These are phyloP conservation scores for Morpho deidamia DNA, from an alignment of 2,888 invertebrate genomes.

Conservation along the genomic window DNA sequence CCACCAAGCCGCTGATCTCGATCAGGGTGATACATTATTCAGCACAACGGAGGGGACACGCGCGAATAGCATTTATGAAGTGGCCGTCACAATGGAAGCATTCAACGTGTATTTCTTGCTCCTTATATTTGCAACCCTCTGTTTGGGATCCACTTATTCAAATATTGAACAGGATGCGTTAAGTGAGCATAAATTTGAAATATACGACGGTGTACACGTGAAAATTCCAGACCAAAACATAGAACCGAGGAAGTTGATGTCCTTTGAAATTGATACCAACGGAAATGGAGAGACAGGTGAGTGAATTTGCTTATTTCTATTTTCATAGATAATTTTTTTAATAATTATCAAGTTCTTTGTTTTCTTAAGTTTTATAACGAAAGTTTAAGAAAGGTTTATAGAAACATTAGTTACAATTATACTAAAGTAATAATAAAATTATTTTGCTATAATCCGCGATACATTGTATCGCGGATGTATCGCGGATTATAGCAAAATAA, in stretches of 20 bases:
- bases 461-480: no score
- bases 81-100: slow-evolving; percentile 54
- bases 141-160: slow-evolving; percentile 27
- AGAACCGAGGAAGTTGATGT: slow-evolving; percentile 43
- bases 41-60: slow-evolving; percentile 32
- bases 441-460: no score
- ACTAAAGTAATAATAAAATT: no score
- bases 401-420: no score
- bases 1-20: slow-evolving; percentile 10
- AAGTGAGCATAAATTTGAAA: slow-evolving; percentile 40
- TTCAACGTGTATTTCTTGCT: slow-evolving; percentile 31
- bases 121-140: slow-evolving; percentile 26
- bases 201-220: slow-evolving; percentile 54
- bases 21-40: slow-evolving; percentile 17
- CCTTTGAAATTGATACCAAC: slow-evolving; percentile 52
- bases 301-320: slow-evolving; percentile 6
- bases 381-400: no score
- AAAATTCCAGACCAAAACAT: slow-evolving; percentile 45
- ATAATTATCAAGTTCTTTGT: no score
- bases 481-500: no score
- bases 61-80: slow-evolving; percentile 34
- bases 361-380: no score
- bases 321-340: no score
- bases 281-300: slow-evolving; percentile 47
- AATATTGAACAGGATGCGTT: slow-evolving; percentile 1